A percentile compares a stretch with the other conserved stretches of the same genome.
These are phyloP conservation scores for Cynaeus angustus DNA, from an alignment of 2,888 invertebrate species.

Conservation along the genomic window DNA sequence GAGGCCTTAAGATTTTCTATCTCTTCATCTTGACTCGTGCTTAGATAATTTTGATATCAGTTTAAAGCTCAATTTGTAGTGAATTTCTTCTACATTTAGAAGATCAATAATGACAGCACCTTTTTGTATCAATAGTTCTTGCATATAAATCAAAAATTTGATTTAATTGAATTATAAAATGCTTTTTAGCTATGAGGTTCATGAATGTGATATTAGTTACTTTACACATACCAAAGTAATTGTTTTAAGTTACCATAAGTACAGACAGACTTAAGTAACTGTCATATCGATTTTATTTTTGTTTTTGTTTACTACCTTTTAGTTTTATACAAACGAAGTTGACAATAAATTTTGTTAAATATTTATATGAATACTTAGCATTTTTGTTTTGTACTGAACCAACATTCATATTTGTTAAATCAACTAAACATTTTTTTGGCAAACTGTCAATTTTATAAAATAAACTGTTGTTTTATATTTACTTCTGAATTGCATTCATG, in stretches of 20 bases:
- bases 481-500: no score
- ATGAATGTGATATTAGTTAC: conserved; percentile 45
- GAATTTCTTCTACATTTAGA: background rate
- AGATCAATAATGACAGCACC: background rate
- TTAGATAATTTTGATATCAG: conserved; percentile 38
- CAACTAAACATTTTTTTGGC: conserved; percentile 25
- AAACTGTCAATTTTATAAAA: conserved; percentile 45
- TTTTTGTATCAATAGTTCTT: background rate
- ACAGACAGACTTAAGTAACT: no score
- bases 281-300: conserved; percentile 20
- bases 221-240: conserved; percentile 38
- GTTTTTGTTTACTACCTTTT: conserved; percentile 15
- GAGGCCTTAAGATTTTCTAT: conserved; percentile 43
- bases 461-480: conserved; percentile 36
- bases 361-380: background rate
- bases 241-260: background rate
- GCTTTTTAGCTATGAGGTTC: conserved; percentile 17
- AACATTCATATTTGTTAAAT: conserved; percentile 36
- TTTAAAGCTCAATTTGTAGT: conserved; percentile 21
- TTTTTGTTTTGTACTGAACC: conserved; percentile 27
- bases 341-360: conserved; percentile 48
- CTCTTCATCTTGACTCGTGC: conserved; percentile 25
- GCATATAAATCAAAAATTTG: conserved; percentile 36
- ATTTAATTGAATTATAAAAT: conserved; percentile 33
- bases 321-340: conserved; percentile 31